Evolutionary conservation across 2,888 invertebrate genomes (phyloP), one percentile per base, ranked within the genome.

Genomic region (Phymatocera aterrima): DNA sequence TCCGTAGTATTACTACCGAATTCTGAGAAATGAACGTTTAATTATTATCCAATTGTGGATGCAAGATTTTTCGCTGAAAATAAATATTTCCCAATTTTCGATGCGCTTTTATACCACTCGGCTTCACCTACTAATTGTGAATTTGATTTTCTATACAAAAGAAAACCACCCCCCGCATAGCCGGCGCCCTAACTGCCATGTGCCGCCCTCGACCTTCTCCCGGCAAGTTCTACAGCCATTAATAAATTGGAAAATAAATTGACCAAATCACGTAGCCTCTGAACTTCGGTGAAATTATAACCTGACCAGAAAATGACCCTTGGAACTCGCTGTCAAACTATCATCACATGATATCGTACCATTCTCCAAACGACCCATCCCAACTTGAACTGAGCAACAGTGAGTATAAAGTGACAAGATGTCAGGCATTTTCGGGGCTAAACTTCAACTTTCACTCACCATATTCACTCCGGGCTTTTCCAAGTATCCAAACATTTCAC

Each of bases 121-220:
- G 68, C 24, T 18, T 21, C 46, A n/a, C 4, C 3, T 3, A 28
- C n/a, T n/a, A n/a, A n/a, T n/a, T n/a, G n/a, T n/a, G n/a, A n/a
- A n/a, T n/a, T n/a, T n/a, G n/a, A 24, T 68, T 43, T 68, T 68
- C 24, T 8, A 72, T 72, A 72, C 48, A 70, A 70, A 70, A 60
- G 81, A 85, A 85, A 83, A 83, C 85, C 85, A 87, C 88, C 87
- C 88, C 87, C 87, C 85, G 85, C 85, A 85, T 83, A 83, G 86
- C 85, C 85, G 86, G 86, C 86, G 84, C 82, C 83, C 84, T 81
- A 82, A 86, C 85, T 82, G 86, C 84, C 87, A 86, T 87, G 87
- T 87, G 87, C 83, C 84, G 84, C 84, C 48, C 70, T 79, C 70
- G 75, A 75, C 60, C 57, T 75, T 75, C 40, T 40, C 75, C 48